These are phyloP conservation scores for Clusia tigrina DNA, from an alignment of 2,888 invertebrate species.

Conservation along the genomic window DNA sequence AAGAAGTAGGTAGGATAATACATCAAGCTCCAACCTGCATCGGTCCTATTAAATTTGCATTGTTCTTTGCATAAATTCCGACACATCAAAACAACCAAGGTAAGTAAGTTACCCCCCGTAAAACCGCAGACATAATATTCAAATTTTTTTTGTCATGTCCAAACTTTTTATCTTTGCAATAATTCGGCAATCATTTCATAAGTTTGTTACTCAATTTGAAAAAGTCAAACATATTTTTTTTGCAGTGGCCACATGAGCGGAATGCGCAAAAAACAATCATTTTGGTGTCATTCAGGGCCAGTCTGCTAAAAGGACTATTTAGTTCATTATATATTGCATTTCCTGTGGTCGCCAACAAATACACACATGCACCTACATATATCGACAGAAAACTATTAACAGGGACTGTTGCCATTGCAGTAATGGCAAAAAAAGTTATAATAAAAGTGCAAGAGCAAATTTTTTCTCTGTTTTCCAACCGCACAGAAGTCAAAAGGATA, in stretches of 20 bases:
- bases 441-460: constrained; percentile 10
- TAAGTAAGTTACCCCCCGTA: too few relatives aligned
- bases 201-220: neutral
- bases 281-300: neutral
- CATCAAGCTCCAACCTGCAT: neutral
- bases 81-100: too few relatives aligned
- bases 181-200: too few relatives aligned
- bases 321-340: too few relatives aligned
- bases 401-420: too few relatives aligned
- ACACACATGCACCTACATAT: neutral
- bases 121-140: too few relatives aligned
- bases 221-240: neutral
- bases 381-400: neutral
- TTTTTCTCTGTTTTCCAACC: constrained; percentile 40
- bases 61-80: neutral
- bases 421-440: neutral
- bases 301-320: neutral
- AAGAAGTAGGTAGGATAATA: neutral
- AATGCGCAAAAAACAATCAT: neutral
- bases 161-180: too few relatives aligned
- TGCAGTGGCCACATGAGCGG: neutral
- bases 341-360: neutral
- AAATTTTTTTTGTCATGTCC: too few relatives aligned
- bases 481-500: constrained; percentile 52
- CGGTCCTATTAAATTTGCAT: neutral